These are phyloP conservation scores for Tragulus kanchil DNA, from an alignment of 2,113 vertebrate species.

Conservation along the genomic window DNA sequence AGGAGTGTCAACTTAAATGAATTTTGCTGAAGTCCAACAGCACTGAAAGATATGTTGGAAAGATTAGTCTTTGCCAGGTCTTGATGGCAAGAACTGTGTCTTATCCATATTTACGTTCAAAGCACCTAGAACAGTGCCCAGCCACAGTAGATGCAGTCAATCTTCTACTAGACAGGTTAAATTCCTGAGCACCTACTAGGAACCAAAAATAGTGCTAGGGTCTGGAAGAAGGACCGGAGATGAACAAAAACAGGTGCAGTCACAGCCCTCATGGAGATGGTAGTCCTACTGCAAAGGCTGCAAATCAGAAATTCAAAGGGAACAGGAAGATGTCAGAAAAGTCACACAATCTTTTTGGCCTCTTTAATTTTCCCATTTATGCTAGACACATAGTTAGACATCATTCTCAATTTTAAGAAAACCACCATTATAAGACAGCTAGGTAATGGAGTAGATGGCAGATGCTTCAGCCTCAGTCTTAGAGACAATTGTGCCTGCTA, in stretches of 20 bases:
- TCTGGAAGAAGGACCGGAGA: background rate
- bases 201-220: background rate
- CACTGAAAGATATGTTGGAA: background rate
- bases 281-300: background rate
- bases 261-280: background rate
- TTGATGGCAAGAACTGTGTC: background rate
- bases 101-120: background rate
- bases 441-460: background rate
- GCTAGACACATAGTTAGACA: background rate
- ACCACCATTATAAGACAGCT: background rate
- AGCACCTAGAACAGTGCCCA: background rate
- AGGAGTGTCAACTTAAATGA: background rate
- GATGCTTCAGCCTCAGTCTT: background rate
- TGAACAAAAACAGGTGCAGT: background rate
- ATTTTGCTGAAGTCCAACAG: background rate
- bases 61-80: background rate
- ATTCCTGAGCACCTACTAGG: background rate
- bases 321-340: background rate
- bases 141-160: background rate
- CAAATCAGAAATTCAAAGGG: background rate
- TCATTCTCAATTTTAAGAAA: background rate
- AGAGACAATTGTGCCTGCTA: background rate
- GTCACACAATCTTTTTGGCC: background rate
- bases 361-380: constrained; percentile 18
- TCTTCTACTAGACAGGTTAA: background rate